These are phyloP conservation scores for Alces alces DNA, from an alignment of 2,113 vertebrate species.

Conservation along the genomic window DNA sequence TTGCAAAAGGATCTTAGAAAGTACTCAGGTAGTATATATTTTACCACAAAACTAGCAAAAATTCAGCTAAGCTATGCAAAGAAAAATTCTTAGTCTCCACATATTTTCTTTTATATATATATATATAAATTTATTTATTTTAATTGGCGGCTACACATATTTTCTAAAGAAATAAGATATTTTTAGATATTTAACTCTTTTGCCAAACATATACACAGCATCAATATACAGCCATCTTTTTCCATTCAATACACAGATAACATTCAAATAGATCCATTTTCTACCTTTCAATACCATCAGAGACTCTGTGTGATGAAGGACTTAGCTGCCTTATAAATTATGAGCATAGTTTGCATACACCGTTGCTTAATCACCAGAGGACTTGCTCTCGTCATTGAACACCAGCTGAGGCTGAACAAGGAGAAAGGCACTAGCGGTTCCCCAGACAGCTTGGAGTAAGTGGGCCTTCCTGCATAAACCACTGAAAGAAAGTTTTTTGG, in stretches of 20 bases:
- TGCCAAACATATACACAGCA: background rate
- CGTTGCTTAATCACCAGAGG: background rate
- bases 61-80: background rate
- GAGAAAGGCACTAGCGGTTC: background rate
- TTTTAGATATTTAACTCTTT: slow-evolving; percentile 19
- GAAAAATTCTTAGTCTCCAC: background rate
- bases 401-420: background rate
- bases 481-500: background rate
- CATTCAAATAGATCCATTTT: background rate
- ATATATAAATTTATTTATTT: too few relatives aligned
- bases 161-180: background rate
- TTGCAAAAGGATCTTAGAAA: slow-evolving; percentile 34
- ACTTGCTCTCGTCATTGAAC: background rate
- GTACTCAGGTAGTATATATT: background rate
- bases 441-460: background rate
- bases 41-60: slow-evolving; percentile 26
- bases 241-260: background rate
- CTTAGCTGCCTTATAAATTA: background rate
- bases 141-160: background rate
- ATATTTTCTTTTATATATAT: background rate
- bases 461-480: background rate
- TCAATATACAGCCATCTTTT: background rate
- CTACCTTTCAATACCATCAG: background rate
- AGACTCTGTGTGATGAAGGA: background rate
- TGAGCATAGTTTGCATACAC: background rate